Percentiles rank a stretch among this genome's conserved stretches.
Conservation (phyloP, 2,113 vertebrate genomes). For the Ceyx cyanopectus region DNA sequence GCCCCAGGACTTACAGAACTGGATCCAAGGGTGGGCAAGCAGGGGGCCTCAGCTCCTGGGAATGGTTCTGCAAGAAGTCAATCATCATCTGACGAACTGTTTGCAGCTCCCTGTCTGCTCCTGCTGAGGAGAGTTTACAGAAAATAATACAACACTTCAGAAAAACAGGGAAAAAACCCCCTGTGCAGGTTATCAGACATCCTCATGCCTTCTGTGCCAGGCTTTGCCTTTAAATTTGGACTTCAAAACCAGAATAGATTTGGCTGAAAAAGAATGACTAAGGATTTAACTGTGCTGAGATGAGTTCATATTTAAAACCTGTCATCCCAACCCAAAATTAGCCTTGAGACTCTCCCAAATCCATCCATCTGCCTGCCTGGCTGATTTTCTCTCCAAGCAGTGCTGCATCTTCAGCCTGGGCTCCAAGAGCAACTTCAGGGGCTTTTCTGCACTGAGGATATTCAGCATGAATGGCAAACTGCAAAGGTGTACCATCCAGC, state of each 20-base stretch:
- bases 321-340: not conserved
- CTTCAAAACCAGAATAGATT: not conserved
- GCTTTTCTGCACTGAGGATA: not conserved
- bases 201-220: not conserved
- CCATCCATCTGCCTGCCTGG: not conserved
- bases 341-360: not conserved
- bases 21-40: slow-evolving; percentile 83
- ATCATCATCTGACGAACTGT: slow-evolving; percentile 89
- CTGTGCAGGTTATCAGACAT: not conserved
- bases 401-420: not conserved
- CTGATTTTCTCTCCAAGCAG: not conserved
- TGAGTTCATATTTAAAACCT: not conserved
- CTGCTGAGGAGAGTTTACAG: slow-evolving; percentile 60
- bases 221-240: not conserved
- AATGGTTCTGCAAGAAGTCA: slow-evolving; percentile 92
- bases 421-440: not conserved
- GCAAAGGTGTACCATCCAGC: not conserved
- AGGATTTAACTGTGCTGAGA: not conserved
- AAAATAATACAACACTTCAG: fast-evolving
- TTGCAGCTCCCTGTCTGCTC: slow-evolving; percentile 84
- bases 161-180: not conserved
- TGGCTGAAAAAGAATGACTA: not conserved
- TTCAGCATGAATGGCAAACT: not conserved
- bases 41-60: slow-evolving; percentile 76
- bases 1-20: slow-evolving; percentile 72